Evolutionary conservation across 2,888 invertebrate genomes (phyloP).

Genomic region (Strigamia crassipes): DNA sequence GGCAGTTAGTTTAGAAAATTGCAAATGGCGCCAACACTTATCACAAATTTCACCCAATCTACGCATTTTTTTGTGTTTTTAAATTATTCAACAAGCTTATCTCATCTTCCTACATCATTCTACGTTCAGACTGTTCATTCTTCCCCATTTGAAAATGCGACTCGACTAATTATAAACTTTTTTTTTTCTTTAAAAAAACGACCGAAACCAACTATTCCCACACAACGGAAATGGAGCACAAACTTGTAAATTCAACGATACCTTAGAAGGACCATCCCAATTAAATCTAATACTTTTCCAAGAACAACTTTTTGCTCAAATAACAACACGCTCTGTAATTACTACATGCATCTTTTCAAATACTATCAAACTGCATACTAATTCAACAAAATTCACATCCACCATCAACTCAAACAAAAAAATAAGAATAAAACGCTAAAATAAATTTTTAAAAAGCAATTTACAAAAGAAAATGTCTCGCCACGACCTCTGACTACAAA

Average conservation of each 20-base stretch:
- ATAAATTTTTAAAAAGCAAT: background rate
- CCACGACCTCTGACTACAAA: background rate
- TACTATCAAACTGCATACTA: background rate
- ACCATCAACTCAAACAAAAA: background rate
- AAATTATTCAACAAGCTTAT: too few relatives aligned
- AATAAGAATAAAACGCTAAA: background rate
- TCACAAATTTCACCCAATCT: background rate
- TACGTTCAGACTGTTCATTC: too few relatives aligned
- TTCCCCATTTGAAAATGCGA: too few relatives aligned
- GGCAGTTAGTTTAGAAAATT: too few relatives aligned
- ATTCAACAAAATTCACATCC: background rate
- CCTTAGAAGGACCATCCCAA: conserved; percentile 19
- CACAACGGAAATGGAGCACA: background rate
- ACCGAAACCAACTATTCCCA: too few relatives aligned
- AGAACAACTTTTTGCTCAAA: conserved; percentile 1
- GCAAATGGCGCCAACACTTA: too few relatives aligned
- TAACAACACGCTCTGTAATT: conserved; percentile 14
- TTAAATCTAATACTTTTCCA: background rate
- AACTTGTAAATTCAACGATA: conserved; percentile 8
- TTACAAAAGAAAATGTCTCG: background rate
- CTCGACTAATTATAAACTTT: background rate
- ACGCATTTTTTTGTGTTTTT: background rate
- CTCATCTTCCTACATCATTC: too few relatives aligned
- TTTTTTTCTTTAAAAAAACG: background rate
- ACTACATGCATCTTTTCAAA: conserved; percentile 7